A percentile compares a stretch with the other conserved stretches of the same genome.
Conservation (phyloP, 1,140 invertebrate genomes). For the Chymomyza costata region DNA sequence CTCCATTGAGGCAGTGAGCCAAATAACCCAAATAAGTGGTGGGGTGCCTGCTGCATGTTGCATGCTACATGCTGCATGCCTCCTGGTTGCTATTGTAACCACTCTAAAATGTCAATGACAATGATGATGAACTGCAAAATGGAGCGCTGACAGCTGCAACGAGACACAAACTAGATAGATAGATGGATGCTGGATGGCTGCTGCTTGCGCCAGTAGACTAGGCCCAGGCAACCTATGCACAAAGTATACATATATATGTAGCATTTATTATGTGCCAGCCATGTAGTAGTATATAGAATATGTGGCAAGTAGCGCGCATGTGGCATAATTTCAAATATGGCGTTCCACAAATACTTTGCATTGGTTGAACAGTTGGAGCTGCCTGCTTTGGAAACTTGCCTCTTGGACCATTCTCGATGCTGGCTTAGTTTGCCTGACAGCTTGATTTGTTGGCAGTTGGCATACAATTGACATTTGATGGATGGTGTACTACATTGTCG, state of each 20-base stretch:
- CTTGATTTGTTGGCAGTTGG: conserved; percentile 72
- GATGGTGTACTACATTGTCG: conserved; percentile 69
- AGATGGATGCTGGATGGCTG: conserved; percentile 11
- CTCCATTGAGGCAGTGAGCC: conserved; percentile 5
- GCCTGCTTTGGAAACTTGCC: background rate
- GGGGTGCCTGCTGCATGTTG: conserved; percentile 6
- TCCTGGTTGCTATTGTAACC: conserved; percentile 63
- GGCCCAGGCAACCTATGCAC: conserved; percentile 3
- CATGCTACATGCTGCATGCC: too few relatives aligned
- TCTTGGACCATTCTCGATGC: conserved; percentile 4
- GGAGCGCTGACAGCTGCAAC: conserved; percentile 69
- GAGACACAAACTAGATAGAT: conserved; percentile 56
- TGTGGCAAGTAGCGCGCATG: conserved; percentile 34
- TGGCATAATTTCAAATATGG: conserved; percentile 72
- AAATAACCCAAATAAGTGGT: background rate
- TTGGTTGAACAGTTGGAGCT: conserved; percentile 46
- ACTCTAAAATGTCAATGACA: conserved; percentile 71
- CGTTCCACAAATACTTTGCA: conserved; percentile 62
- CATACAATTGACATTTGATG: conserved; percentile 71
- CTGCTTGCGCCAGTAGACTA: conserved; percentile 8
- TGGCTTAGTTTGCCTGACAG: conserved; percentile 48
- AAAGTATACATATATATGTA: conserved; percentile 33
- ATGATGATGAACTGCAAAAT: conserved; percentile 73
- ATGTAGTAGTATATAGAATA: conserved; percentile 13
- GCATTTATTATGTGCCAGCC: conserved; percentile 18